These are phyloP conservation scores for Leptinotarsa rubiginosa DNA, from an alignment of 2,888 invertebrate genomes.

Conservation along the genomic window DNA sequence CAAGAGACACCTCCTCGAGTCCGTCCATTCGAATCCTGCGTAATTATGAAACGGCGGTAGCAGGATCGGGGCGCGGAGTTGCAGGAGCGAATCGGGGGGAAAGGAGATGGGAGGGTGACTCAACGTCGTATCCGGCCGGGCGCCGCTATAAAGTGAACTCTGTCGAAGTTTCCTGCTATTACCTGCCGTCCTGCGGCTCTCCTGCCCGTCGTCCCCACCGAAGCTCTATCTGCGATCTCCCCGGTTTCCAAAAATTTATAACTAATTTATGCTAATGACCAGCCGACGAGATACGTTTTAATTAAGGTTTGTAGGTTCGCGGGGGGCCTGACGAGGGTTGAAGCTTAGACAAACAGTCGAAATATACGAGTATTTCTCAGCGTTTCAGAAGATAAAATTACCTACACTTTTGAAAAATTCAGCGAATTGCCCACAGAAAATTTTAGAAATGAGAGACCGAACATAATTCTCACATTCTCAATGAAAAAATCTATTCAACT, in stretches of 20 bases:
- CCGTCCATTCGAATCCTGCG: conserved; percentile 20
- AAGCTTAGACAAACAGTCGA: no score
- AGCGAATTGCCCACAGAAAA: no score
- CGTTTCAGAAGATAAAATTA: no score
- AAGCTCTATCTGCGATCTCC: conserved; percentile 23
- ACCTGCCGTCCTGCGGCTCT: conserved; percentile 40
- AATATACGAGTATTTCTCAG: no score
- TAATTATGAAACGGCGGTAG: conserved; percentile 44
- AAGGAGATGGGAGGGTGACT: conserved; percentile 46
- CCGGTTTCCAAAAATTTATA: conserved; percentile 21
- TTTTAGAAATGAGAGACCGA: no score
- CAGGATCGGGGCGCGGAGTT: conserved; percentile 36
- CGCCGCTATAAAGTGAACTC: conserved; percentile 50
- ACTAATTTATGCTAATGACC: conserved; percentile 18
- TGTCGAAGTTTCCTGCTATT: conserved; percentile 53
- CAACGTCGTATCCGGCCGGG: conserved; percentile 50
- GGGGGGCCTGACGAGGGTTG: not conserved
- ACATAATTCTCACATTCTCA: no score
- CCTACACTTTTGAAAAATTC: no score
- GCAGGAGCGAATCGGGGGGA: conserved; percentile 27
- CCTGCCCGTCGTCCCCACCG: not conserved
- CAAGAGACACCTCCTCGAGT: not conserved
- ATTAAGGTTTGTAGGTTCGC: not conserved
- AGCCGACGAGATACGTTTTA: conserved; percentile 7
- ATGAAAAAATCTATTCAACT: no score